Evolutionary conservation across 2,797 vertebrate genomes (phyloP).

Genomic region (Hafferia zeledoni): DNA sequence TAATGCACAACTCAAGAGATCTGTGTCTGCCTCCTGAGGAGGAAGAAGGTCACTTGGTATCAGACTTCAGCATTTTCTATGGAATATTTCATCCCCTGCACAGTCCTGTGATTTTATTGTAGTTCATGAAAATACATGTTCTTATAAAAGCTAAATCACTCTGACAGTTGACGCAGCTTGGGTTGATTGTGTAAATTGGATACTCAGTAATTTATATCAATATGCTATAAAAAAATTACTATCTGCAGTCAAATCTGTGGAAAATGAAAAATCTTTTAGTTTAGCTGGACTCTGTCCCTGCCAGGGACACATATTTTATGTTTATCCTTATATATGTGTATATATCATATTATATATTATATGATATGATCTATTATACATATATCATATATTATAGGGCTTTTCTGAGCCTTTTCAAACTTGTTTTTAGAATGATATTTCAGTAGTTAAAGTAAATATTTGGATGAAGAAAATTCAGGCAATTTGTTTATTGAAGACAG

Average conservation of each 20-base stretch:
- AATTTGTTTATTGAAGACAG: background rate
- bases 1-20: background rate
- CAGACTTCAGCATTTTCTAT: background rate
- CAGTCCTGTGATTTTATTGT: background rate
- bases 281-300: background rate
- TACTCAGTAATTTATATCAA: background rate
- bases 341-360: background rate
- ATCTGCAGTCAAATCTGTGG: background rate
- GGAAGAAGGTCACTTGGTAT: background rate
- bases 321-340: background rate
- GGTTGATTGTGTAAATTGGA: background rate
- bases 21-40: background rate
- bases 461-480: background rate
- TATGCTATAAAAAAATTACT: background rate
- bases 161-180: background rate
- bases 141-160: background rate
- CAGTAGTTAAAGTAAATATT: background rate
- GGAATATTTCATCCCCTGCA: background rate
- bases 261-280: background rate
- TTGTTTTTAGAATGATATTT: background rate
- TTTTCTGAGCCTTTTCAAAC: background rate
- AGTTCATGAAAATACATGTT: rapidly evolving
- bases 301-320: background rate
- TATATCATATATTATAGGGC: rapidly evolving
- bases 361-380: background rate